phyloP scores from a whole-genome alignment of 2,113 vertebrate genomes.

The Muntiacus muntjak region DNA sequence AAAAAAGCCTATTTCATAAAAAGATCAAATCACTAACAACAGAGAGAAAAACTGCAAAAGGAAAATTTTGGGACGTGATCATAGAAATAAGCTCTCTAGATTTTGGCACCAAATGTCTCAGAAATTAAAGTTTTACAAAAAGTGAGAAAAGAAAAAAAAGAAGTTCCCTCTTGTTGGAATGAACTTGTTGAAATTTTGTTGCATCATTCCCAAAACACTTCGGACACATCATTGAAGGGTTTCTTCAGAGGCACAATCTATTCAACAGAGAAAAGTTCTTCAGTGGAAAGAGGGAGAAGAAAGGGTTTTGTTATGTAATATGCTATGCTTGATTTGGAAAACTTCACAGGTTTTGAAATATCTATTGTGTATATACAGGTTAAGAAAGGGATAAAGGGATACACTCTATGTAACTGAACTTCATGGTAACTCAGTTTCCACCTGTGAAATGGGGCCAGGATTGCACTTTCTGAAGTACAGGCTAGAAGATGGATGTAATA shows the following conservation, averaged over 20 bases:
- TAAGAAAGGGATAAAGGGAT: not conserved
- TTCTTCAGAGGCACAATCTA: constrained; percentile 36
- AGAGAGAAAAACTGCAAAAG: constrained; percentile 33
- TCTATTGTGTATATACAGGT: not conserved
- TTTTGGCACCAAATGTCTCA: not conserved
- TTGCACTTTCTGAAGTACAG: not conserved
- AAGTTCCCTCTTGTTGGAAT: constrained; percentile 16
- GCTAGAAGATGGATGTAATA: not conserved
- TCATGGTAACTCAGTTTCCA: not conserved
- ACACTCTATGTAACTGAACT: not conserved
- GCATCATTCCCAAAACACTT: constrained; percentile 56
- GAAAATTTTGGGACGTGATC: constrained; percentile 52
- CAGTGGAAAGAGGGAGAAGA: constrained; percentile 21
- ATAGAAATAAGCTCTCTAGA: constrained; percentile 35
- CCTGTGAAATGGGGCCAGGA: not conserved
- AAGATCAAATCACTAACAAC: constrained; percentile 31
- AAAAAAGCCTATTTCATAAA: constrained; percentile 39
- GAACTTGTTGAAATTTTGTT: constrained; percentile 56
- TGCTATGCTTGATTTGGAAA: constrained; percentile 7
- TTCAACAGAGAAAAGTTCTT: constrained; percentile 27
- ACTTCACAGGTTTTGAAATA: not conserved
- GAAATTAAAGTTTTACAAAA: not conserved
- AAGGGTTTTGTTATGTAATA: constrained; percentile 36
- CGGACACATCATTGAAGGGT: constrained; percentile 41
- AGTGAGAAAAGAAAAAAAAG: not conserved